A percentile compares a stretch with the other conserved stretches of the same genome.
These are phyloP conservation scores for Cochlearius cochlearius DNA, from an alignment of 2,113 vertebrate species.

Conservation along the genomic window DNA sequence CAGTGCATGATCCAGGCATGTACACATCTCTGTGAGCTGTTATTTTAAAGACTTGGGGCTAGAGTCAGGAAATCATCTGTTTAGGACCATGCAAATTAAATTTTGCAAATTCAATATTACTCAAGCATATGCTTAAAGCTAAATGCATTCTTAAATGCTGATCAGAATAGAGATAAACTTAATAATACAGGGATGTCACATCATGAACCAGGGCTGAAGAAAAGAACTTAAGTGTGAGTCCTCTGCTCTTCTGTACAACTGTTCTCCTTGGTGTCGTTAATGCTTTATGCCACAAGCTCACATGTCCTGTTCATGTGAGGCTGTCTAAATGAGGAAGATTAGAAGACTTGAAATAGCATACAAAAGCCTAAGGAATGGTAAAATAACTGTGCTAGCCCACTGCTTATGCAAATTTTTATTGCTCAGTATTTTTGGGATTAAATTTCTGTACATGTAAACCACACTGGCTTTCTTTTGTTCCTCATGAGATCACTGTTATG, in stretches of 20 bases:
- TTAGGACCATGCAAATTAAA: not conserved
- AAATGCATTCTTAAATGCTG: not conserved
- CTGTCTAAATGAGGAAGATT: not conserved
- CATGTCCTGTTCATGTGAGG: not conserved
- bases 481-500: not conserved
- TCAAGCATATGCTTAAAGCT: not conserved
- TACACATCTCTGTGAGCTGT: not conserved
- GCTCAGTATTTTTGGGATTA: not conserved
- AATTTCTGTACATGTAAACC: not conserved
- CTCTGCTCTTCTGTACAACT: not conserved
- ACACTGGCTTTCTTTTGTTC: not conserved
- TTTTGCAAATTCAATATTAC: not conserved
- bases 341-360: not conserved
- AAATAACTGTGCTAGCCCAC: not conserved
- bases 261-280: not conserved
- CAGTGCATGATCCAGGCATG: fast-evolving
- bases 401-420: not conserved
- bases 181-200: not conserved
- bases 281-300: not conserved
- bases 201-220: not conserved
- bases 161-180: not conserved
- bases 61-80: not conserved
- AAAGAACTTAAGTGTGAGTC: not conserved
- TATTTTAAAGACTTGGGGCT: not conserved
- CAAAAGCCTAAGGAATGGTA: not conserved